Evolutionary conservation across 2,888 invertebrate species (phyloP).

Genomic region (Pollenia labialis): DNA sequence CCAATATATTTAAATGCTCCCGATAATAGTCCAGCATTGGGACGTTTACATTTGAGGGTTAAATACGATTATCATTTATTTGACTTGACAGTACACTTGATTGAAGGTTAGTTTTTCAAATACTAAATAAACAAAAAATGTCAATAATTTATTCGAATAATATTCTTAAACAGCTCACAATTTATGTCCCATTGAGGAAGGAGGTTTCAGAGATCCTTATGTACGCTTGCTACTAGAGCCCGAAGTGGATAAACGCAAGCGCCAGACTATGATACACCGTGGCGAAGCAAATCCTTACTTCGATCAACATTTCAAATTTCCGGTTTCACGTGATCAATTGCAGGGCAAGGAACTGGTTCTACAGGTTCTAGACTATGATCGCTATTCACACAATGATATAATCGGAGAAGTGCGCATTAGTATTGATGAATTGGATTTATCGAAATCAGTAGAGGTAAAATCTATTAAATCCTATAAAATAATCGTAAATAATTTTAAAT

Average conservation of each 20-base stretch:
- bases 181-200: conserved; percentile 92
- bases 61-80: conserved; percentile 96
- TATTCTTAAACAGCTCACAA: conserved; percentile 89
- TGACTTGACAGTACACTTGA: conserved; percentile 95
- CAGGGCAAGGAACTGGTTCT: conserved; percentile 89
- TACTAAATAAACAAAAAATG: background rate
- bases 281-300: conserved; percentile 94
- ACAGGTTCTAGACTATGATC: conserved; percentile 84
- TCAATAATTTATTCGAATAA: background rate
- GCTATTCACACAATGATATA: conserved; percentile 94
- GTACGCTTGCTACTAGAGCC: conserved; percentile 92
- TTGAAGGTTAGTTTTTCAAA: conserved; percentile 88
- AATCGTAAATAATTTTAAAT: background rate
- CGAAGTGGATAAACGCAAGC: conserved; percentile 92
- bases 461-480: background rate
- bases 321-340: conserved; percentile 94
- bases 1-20: conserved; percentile 89
- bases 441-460: conserved; percentile 83
- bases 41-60: conserved; percentile 92
- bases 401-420: conserved; percentile 93
- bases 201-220: conserved; percentile 95
- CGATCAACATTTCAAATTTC: conserved; percentile 96
- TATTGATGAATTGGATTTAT: conserved; percentile 90
- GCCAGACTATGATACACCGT: conserved; percentile 93
- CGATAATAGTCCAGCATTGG: conserved; percentile 89